Base-by-base conservation (phyloP, 2,797 vertebrate species). In the Tapirus indicus region DNA sequence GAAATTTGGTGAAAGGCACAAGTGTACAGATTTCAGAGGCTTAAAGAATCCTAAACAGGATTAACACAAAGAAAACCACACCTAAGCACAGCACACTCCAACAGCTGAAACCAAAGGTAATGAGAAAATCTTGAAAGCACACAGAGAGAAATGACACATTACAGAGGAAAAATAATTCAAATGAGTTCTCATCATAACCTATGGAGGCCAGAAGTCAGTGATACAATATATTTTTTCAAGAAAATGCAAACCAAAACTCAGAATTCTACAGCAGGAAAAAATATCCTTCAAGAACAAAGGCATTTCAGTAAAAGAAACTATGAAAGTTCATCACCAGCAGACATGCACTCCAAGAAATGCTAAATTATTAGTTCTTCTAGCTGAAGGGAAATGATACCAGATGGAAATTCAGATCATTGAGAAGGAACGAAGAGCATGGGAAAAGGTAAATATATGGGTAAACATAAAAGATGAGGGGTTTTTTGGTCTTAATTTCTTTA, bases 1-100 rank as follows among this genome's bases (percentile, higher is more conserved):
- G 79, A 52, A 85, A 75, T 77, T 68, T 86, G 38, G 60, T 35
- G 21, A 69, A 69, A 85, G 21, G 35, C 16, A 5, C 14, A 35
- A 68, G 21, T 38, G 35, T 47, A 29, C 32, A 69, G 32, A 78
- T 58, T 78, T 29, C 52, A 78, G 62, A 58, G 49, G 62, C 38
- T 68, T 38, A 78, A 72, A 78, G 32, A 58, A 69, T 6, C 21
- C 60, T 18, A 25, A 58, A 84, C 10, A 84, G 32, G 7, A 49
- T 49, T 84, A 69, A 94, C 32, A 90, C 72, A 90, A 85, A 69
- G 89, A 71, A 88, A 82, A 84, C 29, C 4, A 32, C 20, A 66
- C 21, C 9, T 38, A 75, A 23, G 13, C 38, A 64, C 8, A 66
- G 35, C 32, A 38, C 18, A 25, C 9, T 75, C 32, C 58, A 77